phyloP scores from a whole-genome alignment of 2,888 invertebrate species.

The Aleiodes alternator region DNA sequence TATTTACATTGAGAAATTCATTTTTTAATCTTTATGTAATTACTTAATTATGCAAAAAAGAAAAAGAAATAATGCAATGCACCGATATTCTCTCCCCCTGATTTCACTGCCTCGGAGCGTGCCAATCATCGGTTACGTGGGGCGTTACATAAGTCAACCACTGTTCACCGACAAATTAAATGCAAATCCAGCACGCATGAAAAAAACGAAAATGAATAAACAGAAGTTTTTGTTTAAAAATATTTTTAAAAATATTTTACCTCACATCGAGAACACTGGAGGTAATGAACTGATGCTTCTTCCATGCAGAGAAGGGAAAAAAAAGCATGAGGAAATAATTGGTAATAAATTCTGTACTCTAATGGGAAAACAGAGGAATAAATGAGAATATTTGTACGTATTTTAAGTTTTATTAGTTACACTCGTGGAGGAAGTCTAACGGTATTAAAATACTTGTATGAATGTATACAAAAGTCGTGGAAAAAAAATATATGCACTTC shows the following conservation, averaged over 20 bases:
- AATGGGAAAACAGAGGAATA: conserved; percentile 32
- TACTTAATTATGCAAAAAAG: neutral
- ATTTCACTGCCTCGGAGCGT: conserved; percentile 32
- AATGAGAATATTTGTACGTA: conserved; percentile 29
- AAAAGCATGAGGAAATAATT: conserved; percentile 36
- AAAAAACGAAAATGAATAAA: conserved; percentile 26
- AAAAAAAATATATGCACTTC: neutral
- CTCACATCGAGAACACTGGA: neutral
- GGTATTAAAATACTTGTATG: conserved; percentile 26
- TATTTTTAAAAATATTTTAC: neutral
- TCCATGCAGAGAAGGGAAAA: conserved; percentile 31
- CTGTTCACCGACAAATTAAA: neutral
- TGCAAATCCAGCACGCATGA: conserved; percentile 36
- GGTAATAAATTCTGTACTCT: conserved; percentile 43
- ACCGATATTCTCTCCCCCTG: neutral
- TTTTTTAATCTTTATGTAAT: too few species aligned
- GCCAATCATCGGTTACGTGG: conserved; percentile 47
- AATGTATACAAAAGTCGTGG: conserved; percentile 13
- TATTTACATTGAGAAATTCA: too few species aligned
- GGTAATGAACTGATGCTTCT: conserved; percentile 34
- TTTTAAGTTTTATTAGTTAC: conserved; percentile 18
- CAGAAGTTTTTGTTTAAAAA: neutral
- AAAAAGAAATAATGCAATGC: conserved; percentile 58
- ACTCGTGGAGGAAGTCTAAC: conserved; percentile 25
- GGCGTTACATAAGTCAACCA: conserved; percentile 41